phyloP scores from a whole-genome alignment of 2,113 vertebrate species.

The Atlantisia rogersi region DNA sequence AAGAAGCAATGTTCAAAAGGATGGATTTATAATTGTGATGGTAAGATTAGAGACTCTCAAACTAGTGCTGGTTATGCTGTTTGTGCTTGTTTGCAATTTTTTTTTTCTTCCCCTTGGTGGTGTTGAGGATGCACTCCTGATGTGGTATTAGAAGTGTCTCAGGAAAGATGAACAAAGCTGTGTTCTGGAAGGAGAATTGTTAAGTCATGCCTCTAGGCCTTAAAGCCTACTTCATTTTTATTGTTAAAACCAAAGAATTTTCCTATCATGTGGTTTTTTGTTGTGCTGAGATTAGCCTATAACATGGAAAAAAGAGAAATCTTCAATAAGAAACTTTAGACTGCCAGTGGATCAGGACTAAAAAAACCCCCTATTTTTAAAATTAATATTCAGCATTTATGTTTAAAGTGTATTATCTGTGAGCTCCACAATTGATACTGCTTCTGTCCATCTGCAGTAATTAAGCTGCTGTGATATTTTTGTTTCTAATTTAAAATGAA shows the following conservation, averaged over 20 bases:
- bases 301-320: neutral
- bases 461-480: neutral
- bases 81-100: neutral
- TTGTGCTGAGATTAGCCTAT: neutral
- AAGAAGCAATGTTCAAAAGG: neutral
- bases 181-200: neutral
- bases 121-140: neutral
- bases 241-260: neutral
- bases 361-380: neutral
- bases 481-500: neutral
- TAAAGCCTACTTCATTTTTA: neutral
- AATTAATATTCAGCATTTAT: neutral
- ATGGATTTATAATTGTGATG: neutral
- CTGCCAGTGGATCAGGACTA: neutral
- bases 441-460: neutral
- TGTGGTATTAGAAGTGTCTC: neutral
- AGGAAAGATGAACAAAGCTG: neutral
- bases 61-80: neutral
- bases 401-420: neutral
- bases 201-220: neutral
- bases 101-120: neutral
- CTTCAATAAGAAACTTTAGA: neutral
- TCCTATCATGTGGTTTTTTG: neutral
- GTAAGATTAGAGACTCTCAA: neutral
- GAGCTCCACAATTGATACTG: neutral